Percentiles rank a stretch among this genome's conserved stretches.
These are phyloP conservation scores for Burhinus oedicnemus DNA, from an alignment of 2,113 vertebrate genomes.

Conservation along the genomic window DNA sequence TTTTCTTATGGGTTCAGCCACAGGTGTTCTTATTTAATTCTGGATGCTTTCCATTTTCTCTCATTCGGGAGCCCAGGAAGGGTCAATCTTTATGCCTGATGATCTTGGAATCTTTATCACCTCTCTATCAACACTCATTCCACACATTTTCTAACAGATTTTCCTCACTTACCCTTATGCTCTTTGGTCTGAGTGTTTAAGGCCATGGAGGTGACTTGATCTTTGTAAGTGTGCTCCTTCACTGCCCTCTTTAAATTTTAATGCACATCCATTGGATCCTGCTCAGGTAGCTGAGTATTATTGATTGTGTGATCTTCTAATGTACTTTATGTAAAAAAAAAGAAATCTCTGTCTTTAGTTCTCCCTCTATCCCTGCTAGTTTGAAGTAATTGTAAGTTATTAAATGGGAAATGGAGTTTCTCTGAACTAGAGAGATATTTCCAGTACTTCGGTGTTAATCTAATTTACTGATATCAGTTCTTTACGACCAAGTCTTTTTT, in stretches of 20 bases:
- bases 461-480: background rate
- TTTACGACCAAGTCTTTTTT: conserved; percentile 17
- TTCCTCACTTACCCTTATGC: conserved; percentile 3
- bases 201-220: background rate
- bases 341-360: background rate
- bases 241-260: conserved; percentile 43
- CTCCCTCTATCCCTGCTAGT: background rate
- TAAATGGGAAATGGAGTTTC: background rate
- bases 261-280: background rate
- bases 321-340: background rate
- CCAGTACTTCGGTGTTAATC: background rate
- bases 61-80: background rate
- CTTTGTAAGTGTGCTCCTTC: background rate
- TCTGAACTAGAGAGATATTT: conserved; percentile 11
- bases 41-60: conserved; percentile 1
- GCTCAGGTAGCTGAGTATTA: background rate
- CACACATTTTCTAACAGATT: background rate
- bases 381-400: conserved; percentile 13
- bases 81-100: background rate
- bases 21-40: background rate
- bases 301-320: background rate
- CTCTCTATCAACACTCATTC: background rate
- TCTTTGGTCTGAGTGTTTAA: conserved; percentile 16
- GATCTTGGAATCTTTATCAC: background rate
- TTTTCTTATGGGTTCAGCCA: conserved; percentile 5